Evolutionary conservation across 2,888 invertebrate species (phyloP).

Genomic region (Callimorpha dominula): DNA sequence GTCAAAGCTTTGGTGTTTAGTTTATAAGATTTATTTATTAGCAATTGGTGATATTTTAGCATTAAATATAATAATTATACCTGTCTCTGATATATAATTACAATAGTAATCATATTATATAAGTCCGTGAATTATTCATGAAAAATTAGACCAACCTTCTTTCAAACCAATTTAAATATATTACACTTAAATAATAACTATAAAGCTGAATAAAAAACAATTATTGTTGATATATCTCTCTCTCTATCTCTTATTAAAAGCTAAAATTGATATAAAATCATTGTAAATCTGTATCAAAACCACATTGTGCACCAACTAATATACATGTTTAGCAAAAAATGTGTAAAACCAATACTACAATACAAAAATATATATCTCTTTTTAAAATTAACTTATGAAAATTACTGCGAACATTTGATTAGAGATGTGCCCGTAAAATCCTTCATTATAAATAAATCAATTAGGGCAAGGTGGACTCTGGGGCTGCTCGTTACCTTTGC

Average conservation of each 20-base stretch:
- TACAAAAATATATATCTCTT: constrained; percentile 76
- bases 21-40: no score
- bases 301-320: constrained; percentile 56
- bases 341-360: constrained; percentile 69
- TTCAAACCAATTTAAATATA: background rate
- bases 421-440: constrained; percentile 13
- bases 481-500: background rate
- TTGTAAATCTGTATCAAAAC: constrained; percentile 66
- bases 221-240: constrained; percentile 40
- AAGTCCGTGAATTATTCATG: background rate
- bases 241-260: constrained; percentile 45
- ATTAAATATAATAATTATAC: no score
- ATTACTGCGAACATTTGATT: constrained; percentile 29
- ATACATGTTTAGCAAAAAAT: constrained; percentile 70
- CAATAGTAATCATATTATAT: background rate
- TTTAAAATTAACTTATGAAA: constrained; percentile 54
- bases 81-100: no score
- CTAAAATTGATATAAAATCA: constrained; percentile 63
- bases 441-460: background rate
- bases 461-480: background rate
- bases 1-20: no score
- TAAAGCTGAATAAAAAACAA: constrained; percentile 49
- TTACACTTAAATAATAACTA: constrained; percentile 31
- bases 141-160: constrained; percentile 13
- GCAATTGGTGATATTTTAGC: no score